Percentiles rank a stretch among this genome's conserved stretches.
Evolutionary conservation across 2,888 invertebrate genomes (phyloP).

Genomic region (Kuschelorhynchus macadamiae): DNA sequence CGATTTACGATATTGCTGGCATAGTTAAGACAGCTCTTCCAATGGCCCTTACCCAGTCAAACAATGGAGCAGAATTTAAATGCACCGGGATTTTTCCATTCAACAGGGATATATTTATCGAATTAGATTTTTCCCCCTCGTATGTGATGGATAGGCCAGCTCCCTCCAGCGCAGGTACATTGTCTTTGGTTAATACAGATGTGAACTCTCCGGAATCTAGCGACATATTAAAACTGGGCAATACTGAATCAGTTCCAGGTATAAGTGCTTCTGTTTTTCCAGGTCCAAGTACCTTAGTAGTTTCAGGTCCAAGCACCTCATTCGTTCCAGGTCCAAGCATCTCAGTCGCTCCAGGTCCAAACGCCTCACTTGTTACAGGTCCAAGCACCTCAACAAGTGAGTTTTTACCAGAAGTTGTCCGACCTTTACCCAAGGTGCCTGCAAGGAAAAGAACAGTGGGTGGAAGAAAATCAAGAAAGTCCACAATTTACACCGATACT

Average conservation of each 20-base stretch:
- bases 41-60: conserved; percentile 19
- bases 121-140: conserved; percentile 19
- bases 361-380: too few relatives aligned
- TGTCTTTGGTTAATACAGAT: not conserved
- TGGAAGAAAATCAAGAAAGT: not conserved
- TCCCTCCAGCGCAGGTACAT: not conserved
- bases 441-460: not conserved
- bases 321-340: too few relatives aligned
- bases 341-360: too few relatives aligned
- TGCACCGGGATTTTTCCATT: conserved; percentile 59
- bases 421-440: not conserved
- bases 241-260: not conserved
- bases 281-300: not conserved
- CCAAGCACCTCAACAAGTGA: too few relatives aligned
- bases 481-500: conserved; percentile 2
- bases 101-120: conserved; percentile 37
- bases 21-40: conserved; percentile 29
- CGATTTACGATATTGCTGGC: conserved; percentile 49
- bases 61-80: conserved; percentile 56
- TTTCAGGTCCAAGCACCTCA: too few relatives aligned
- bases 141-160: conserved; percentile 23
- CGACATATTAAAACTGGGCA: not conserved
- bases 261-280: not conserved
- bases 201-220: not conserved
- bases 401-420: not conserved